phyloP scores from a whole-genome alignment of 2,113 vertebrate genomes.

The Ptilorrhoa leucosticta region DNA sequence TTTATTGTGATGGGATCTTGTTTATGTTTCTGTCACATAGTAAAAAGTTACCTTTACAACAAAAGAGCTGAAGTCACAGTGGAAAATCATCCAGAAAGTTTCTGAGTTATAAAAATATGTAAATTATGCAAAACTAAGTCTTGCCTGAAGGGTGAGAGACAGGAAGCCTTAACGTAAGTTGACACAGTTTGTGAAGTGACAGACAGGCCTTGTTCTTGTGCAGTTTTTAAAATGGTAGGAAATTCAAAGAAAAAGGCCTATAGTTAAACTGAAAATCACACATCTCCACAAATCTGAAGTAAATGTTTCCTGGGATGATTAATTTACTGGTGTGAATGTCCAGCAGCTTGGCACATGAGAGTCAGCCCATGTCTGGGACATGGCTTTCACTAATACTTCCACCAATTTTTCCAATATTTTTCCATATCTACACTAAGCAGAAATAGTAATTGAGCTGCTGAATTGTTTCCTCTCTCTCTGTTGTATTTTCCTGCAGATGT shows the following conservation, averaged over 20 bases:
- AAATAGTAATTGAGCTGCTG: not conserved
- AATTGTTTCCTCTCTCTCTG: not conserved
- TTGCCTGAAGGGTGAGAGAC: conserved; percentile 28
- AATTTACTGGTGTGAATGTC: not conserved
- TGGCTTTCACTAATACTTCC: not conserved
- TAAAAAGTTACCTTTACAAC: not conserved
- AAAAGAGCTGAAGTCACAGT: not conserved
- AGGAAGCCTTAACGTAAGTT: not conserved
- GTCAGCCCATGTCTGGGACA: not conserved
- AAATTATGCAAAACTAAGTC: not conserved
- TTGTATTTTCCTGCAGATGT: not conserved
- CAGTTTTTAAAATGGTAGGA: not conserved
- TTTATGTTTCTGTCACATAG: not conserved
- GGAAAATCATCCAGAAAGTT: not conserved
- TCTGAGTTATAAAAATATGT: not conserved
- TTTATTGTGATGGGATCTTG: not conserved
- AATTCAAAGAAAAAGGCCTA: not conserved
- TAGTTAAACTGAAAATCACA: not conserved
- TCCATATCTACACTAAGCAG: not conserved
- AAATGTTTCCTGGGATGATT: not conserved
- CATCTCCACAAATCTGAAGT: not conserved
- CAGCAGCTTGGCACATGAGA: not conserved
- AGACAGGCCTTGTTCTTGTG: not conserved
- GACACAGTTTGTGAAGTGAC: conserved; percentile 3
- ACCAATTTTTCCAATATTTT: not conserved